Conservation (phyloP, 2,797 vertebrate genomes). For the Octomys mimax region DNA sequence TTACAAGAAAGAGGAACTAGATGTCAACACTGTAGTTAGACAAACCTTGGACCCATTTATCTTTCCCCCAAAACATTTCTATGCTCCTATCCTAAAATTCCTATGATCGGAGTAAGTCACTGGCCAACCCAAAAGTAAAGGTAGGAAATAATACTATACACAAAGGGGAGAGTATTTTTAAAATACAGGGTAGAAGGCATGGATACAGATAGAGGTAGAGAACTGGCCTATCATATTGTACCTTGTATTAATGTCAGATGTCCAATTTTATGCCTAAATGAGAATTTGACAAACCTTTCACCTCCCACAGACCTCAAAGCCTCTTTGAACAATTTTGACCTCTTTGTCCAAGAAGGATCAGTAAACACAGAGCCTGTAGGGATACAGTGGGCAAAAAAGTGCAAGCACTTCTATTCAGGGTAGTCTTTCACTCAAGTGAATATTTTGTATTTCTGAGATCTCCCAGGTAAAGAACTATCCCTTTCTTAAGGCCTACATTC, state of each 20-base stretch:
- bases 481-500: background rate
- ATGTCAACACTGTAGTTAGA: background rate
- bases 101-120: background rate
- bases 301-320: background rate
- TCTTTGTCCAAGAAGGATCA: background rate
- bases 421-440: background rate
- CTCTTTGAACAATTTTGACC: conserved; percentile 21
- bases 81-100: background rate
- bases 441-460: conserved; percentile 34
- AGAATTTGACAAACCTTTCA: background rate
- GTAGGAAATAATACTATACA: background rate
- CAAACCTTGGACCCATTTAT: background rate
- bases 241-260: background rate
- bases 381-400: background rate
- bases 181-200: background rate
- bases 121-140: background rate
- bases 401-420: background rate
- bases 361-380: background rate
- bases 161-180: background rate
- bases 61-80: background rate
- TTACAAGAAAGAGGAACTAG: background rate
- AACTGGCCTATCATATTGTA: background rate
- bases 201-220: background rate
- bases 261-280: background rate
- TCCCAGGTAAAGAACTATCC: background rate